These are phyloP conservation scores for Sipha flava DNA, from an alignment of 1,140 invertebrate genomes.

Conservation along the genomic window DNA sequence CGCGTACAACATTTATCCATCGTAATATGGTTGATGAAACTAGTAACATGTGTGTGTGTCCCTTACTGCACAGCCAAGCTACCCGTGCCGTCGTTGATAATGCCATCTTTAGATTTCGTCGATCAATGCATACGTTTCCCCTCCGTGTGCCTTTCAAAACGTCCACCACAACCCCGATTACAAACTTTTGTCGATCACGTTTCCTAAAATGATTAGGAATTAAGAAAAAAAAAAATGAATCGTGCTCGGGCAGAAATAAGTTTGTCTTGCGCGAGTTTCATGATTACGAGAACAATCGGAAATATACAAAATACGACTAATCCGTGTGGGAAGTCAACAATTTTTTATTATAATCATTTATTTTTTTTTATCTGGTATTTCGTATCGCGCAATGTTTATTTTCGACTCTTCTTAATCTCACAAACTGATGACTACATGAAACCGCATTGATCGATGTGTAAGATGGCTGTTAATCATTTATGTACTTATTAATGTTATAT, in stretches of 20 bases:
- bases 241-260: background rate
- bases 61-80: too few relatives aligned
- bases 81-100: too few relatives aligned
- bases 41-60: too few relatives aligned
- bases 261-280: background rate
- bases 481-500: background rate
- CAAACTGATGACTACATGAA: background rate
- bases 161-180: background rate
- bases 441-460: background rate
- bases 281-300: background rate
- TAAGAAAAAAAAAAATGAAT: background rate
- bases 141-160: background rate
- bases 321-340: background rate
- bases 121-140: background rate
- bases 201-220: background rate
- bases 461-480: background rate
- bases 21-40: background rate
- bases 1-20: too few relatives aligned
- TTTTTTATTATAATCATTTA: background rate
- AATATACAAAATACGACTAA: background rate
- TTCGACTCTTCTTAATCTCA: background rate
- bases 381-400: too few relatives aligned
- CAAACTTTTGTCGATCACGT: background rate
- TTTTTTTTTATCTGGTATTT: background rate
- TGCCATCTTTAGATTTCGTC: background rate